phyloP scores from a whole-genome alignment of 2,888 invertebrate genomes.

The Rhabditoides inermis region DNA sequence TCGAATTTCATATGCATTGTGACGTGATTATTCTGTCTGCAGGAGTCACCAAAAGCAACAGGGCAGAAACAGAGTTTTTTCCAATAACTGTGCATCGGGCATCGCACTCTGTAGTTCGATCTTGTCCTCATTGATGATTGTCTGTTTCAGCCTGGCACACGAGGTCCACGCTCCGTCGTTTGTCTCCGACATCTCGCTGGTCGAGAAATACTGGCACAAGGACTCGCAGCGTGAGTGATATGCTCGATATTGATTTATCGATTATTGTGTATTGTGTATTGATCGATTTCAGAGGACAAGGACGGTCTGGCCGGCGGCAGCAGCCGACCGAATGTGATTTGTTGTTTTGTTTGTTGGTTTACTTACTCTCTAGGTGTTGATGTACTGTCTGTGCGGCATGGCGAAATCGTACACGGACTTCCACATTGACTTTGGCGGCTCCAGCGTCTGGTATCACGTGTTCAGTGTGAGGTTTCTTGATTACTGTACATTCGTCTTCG shows the following conservation, averaged over 20 bases:
- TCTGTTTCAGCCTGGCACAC: conserved; percentile 25
- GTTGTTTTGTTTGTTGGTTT: no score
- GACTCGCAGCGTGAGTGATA: no score
- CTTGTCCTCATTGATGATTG: neutral
- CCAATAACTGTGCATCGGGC: no score
- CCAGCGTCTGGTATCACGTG: conserved; percentile 85
- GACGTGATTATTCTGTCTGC: no score
- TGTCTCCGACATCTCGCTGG: conserved; percentile 74
- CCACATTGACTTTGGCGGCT: conserved; percentile 89
- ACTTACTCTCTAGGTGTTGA: conserved; percentile 67
- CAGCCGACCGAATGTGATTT: no score
- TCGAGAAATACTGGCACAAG: conserved; percentile 65
- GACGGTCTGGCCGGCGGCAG: no score
- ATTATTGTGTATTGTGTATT: neutral
- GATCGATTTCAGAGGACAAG: no score
- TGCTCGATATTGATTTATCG: conserved; percentile 8
- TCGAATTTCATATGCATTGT: no score
- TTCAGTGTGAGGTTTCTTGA: conserved; percentile 54
- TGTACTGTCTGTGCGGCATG: conserved; percentile 83
- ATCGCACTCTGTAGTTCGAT: neutral
- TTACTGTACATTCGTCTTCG: no score
- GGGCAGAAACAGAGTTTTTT: no score
- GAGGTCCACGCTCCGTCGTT: conserved; percentile 69
- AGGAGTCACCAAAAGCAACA: no score
- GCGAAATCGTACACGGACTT: conserved; percentile 85